Percentiles rank a stretch among this genome's conserved stretches.
phyloP scores from a whole-genome alignment of 2,888 invertebrate species.

The Homarus gammarus region DNA sequence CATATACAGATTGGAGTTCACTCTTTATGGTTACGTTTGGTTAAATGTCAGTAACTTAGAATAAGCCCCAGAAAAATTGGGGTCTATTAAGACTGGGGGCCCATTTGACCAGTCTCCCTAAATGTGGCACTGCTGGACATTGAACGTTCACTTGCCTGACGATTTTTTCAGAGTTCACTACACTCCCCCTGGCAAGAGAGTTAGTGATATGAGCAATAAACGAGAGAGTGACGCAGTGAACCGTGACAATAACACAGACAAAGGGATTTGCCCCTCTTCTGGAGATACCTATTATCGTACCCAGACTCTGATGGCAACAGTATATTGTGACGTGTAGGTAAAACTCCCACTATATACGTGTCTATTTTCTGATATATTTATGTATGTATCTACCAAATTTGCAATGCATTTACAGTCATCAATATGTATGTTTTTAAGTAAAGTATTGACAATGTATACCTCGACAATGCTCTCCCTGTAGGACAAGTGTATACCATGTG shows the following conservation, averaged over 20 bases:
- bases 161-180: background rate
- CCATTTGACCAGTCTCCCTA: too few species aligned
- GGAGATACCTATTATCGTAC: background rate
- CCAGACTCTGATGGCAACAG: background rate
- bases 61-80: too few species aligned
- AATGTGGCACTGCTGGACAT: background rate
- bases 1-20: too few species aligned
- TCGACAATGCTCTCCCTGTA: too few species aligned
- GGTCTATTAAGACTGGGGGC: too few species aligned
- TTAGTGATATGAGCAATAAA: constrained; percentile 2
- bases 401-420: too few species aligned
- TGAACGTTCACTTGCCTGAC: background rate
- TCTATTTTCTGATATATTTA: background rate
- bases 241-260: background rate
- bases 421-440: too few species aligned
- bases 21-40: too few species aligned
- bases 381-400: background rate
- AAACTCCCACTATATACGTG: too few species aligned
- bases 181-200: background rate
- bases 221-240: background rate
- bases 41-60: too few species aligned
- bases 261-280: background rate
- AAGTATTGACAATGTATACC: too few species aligned
- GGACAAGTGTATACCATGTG: too few species aligned
- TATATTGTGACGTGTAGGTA: background rate